A percentile compares a stretch with the other conserved stretches of the same genome.
These are phyloP conservation scores for Laticauda laticaudata DNA, from an alignment of 2,113 vertebrate species.

Conservation along the genomic window DNA sequence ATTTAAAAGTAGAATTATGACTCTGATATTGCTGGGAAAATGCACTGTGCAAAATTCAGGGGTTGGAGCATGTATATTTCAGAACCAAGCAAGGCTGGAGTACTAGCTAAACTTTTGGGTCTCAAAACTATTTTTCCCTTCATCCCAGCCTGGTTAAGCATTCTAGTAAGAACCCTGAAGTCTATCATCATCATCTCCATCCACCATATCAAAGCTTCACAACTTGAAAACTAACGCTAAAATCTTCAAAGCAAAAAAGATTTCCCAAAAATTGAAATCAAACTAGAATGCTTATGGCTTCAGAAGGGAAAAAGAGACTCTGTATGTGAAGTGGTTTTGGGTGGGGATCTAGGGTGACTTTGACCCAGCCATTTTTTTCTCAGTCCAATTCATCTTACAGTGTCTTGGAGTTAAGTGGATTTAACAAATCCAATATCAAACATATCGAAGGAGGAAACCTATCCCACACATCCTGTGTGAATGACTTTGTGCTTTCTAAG, in stretches of 20 bases:
- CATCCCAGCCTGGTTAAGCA: background rate
- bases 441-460: background rate
- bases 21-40: background rate
- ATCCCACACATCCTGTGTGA: background rate
- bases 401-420: background rate
- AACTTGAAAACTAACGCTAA: background rate
- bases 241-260: background rate
- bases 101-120: background rate
- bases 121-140: background rate
- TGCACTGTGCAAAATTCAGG: background rate
- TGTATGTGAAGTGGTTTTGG: background rate
- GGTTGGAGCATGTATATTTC: background rate
- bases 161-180: background rate
- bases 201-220: background rate
- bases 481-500: background rate
- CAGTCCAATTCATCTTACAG: background rate
- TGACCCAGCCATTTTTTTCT: background rate
- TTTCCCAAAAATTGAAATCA: background rate
- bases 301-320: background rate
- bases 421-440: background rate
- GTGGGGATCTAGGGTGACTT: background rate
- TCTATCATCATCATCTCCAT: background rate
- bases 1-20: background rate
- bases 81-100: background rate
- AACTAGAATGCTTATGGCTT: background rate